phyloP scores from a whole-genome alignment of 2,113 vertebrate genomes.

The Clarias batrachus region DNA sequence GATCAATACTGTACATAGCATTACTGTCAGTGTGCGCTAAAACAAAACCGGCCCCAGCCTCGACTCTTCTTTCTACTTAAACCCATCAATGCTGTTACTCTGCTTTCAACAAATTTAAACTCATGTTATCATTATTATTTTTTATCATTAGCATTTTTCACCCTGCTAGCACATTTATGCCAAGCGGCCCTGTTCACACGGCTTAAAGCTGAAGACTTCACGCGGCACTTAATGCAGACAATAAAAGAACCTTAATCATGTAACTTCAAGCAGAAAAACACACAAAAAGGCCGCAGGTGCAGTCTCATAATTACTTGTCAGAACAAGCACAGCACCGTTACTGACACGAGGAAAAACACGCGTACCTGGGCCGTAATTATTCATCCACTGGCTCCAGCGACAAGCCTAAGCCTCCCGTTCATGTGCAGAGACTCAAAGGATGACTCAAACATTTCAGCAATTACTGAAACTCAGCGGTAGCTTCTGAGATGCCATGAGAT shows the following conservation, averaged over 20 bases:
- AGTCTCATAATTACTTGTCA: conserved; percentile 43
- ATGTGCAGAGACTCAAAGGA: conserved; percentile 59
- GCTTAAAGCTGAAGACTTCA: not conserved
- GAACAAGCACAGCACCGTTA: conserved; percentile 54
- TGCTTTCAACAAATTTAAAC: not conserved
- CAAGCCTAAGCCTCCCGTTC: conserved; percentile 57
- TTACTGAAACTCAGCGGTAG: conserved; percentile 59
- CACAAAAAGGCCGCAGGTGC: conserved; percentile 9
- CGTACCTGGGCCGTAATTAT: conserved; percentile 62
- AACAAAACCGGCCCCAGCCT: not conserved
- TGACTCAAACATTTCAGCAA: conserved; percentile 62
- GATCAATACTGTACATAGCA: no score
- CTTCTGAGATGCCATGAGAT: conserved; percentile 63
- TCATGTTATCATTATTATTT: not conserved
- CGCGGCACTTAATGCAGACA: not conserved
- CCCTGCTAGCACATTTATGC: not conserved
- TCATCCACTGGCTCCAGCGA: conserved; percentile 64
- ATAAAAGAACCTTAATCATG: not conserved
- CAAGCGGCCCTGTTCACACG: not conserved
- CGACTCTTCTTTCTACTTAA: not conserved
- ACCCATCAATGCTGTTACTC: not conserved
- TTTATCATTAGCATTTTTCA: not conserved
- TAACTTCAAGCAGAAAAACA: not conserved
- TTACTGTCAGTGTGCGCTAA: not conserved
- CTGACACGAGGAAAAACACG: conserved; percentile 45